Conservation (phyloP, 2,113 vertebrate genomes). For the Polyodon spathula region DNA sequence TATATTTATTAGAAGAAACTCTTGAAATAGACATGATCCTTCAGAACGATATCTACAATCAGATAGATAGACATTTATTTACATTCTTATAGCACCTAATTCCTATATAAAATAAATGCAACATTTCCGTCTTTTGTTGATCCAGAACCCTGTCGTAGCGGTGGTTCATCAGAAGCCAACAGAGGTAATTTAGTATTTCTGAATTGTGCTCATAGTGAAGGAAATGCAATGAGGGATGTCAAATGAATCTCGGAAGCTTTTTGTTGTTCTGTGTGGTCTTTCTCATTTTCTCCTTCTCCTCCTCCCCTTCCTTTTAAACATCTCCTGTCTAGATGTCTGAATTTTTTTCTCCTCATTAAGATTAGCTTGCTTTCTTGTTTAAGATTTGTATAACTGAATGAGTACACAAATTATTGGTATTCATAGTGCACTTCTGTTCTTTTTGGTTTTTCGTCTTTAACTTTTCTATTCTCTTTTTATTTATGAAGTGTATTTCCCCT, state of each 20-base stretch:
- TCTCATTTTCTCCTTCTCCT: background rate
- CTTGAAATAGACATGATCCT: background rate
- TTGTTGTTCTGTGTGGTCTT: background rate
- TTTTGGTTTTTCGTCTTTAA: too few species aligned
- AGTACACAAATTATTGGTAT: too few species aligned
- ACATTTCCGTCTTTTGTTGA: background rate
- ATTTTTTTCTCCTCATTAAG: conserved; percentile 21
- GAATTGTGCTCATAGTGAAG: background rate
- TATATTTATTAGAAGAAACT: background rate
- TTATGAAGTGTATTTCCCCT: too few species aligned
- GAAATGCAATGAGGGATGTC: too few species aligned
- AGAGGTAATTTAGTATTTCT: conserved; percentile 45
- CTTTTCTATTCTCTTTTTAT: too few species aligned
- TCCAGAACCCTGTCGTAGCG: background rate
- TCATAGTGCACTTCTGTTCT: too few species aligned
- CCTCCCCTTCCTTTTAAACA: background rate
- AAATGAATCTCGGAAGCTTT: background rate
- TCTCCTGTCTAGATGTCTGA: conserved; percentile 18
- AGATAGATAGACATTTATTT: background rate
- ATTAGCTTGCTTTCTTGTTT: background rate
- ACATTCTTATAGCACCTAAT: background rate
- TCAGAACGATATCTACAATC: background rate
- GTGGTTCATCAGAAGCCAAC: conserved; percentile 37
- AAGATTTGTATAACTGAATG: too few species aligned
- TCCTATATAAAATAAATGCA: too few species aligned